Percentiles rank a stretch among this genome's conserved stretches.
phyloP scores from a whole-genome alignment of 2,113 vertebrate genomes.

The Rynchops niger region DNA sequence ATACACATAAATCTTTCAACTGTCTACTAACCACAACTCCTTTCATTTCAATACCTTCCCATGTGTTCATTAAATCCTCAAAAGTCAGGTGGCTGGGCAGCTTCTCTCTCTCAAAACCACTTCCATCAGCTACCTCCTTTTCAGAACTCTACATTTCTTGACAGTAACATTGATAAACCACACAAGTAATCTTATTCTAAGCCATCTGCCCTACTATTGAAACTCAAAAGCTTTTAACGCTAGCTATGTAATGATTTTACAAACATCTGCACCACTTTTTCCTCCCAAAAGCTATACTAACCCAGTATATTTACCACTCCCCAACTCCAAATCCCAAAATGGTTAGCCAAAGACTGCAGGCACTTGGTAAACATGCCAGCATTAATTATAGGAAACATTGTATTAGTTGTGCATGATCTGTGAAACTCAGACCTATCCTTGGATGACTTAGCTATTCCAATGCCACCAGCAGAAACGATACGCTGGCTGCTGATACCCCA shows the following conservation, averaged over 20 bases:
- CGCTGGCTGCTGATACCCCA: neutral
- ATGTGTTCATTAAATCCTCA: neutral
- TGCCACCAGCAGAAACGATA: neutral
- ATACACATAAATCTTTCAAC: neutral
- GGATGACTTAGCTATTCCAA: neutral
- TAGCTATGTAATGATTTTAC: neutral
- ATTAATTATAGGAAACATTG: neutral
- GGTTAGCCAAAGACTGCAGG: neutral
- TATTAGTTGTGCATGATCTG: neutral
- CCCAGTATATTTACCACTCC: neutral
- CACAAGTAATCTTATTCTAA: neutral
- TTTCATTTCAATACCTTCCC: neutral
- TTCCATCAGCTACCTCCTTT: neutral
- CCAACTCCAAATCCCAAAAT: neutral
- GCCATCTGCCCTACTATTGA: neutral
- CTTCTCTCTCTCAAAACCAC: neutral
- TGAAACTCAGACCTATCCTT: neutral
- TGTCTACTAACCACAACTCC: neutral
- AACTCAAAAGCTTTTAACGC: neutral
- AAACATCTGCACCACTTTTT: neutral
- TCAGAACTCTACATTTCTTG: accelerated
- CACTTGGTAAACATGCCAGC: neutral
- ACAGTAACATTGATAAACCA: neutral
- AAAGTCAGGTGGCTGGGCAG: neutral
- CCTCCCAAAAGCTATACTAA: neutral